These are phyloP conservation scores for Andrena flavipes DNA, from an alignment of 2,888 invertebrate genomes.

Conservation along the genomic window DNA sequence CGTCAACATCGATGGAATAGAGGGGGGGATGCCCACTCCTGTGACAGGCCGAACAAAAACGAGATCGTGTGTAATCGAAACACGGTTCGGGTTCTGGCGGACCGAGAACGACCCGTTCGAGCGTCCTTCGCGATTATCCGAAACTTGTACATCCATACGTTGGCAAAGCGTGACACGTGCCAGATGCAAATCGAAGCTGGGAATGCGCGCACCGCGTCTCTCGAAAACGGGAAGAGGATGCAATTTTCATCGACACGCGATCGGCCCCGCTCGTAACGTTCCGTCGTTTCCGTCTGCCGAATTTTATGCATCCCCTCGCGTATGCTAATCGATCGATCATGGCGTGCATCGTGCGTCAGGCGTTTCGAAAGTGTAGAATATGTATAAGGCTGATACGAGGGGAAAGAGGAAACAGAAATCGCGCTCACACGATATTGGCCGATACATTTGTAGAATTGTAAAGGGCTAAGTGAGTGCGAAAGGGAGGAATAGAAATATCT, in stretches of 20 bases:
- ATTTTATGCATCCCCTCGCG: slow-evolving; percentile 40
- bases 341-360: not conserved
- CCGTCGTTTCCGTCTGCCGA: slow-evolving; percentile 24
- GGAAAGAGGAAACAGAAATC: too few relatives aligned
- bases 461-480: not conserved
- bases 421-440: too few relatives aligned
- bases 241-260: slow-evolving; percentile 52
- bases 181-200: slow-evolving; percentile 57
- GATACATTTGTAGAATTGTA: not conserved
- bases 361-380: not conserved
- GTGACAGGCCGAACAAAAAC: slow-evolving; percentile 52
- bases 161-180: slow-evolving; percentile 59
- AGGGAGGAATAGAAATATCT: not conserved
- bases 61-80: slow-evolving; percentile 63
- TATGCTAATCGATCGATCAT: slow-evolving; percentile 52
- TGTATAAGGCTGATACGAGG: too few relatives aligned
- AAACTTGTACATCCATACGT: slow-evolving; percentile 32
- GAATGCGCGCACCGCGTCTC: slow-evolving; percentile 36
- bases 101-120: slow-evolving; percentile 42
- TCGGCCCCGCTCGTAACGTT: slow-evolving; percentile 15
- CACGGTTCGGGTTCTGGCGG: slow-evolving; percentile 27
- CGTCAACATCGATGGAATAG: slow-evolving; percentile 21
- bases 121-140: slow-evolving; percentile 60
- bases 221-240: slow-evolving; percentile 35
- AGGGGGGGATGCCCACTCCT: not conserved